Evolutionary conservation across 2,797 vertebrate genomes (phyloP), one percentile per base, ranked within the genome.

Genomic region (Lagocephalus sceleratus): DNA sequence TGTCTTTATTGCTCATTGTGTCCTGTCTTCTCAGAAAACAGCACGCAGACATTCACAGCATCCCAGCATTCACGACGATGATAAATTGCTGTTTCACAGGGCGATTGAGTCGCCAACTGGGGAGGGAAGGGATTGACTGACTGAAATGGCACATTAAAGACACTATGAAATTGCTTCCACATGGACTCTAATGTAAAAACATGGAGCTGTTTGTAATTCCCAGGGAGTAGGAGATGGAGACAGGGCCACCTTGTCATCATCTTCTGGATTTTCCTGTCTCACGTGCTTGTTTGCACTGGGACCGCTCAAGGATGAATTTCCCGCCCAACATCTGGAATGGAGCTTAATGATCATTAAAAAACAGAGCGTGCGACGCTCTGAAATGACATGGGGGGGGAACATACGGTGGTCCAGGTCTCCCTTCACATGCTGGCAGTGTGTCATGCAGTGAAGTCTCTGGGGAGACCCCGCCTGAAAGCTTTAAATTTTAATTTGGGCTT

Each of bases 281-380:
- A 48, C 55, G 61, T 57, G 56, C 78, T 68, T 86, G 85, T 85
- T 66, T 57, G 68, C 51, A 64, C 55, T 57, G 52, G 47, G 57
- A 71, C 64, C 52, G 75, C 76, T 75, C 79, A 72, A 79, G 76
- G 78, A 84, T 60, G 53, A 66, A 60, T 76, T 77, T 60, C 55
- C 61, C 68, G 72, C 76, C 82, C 68, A 76, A 88, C 89, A 90
- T 90, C 88, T 90, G 86, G 86, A 89, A 83, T 75, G 51, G 20
- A 68, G 73, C 74, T 87, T 86, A 85, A 85, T 87, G 85, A 85
- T 81, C 78, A 86, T 83, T 87, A 83, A 87, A 44, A 82, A 80
- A 57, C 71, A 70, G 74, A 78, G 81, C 73, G 48, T 76, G 82
- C 71, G 75, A 68, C 82, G 83, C 71, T 77, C 70, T 73, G 38